Conservation (phyloP, 2,888 invertebrate species). For the Liposcelis brunnea region DNA sequence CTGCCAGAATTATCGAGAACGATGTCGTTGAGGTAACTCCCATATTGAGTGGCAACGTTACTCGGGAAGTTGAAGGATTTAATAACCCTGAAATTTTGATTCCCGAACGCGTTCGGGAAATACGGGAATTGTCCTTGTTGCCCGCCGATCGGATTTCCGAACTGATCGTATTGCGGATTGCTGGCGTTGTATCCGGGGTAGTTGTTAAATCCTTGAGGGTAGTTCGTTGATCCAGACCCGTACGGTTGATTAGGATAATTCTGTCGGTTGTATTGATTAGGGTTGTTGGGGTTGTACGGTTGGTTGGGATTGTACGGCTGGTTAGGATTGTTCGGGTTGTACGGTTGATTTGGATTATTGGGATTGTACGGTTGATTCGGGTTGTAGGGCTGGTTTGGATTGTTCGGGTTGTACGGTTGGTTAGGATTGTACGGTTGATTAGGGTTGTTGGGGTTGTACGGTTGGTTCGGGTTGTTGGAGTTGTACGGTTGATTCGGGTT, state of each 20-base stretch:
- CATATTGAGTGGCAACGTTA: conserved; percentile 36
- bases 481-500: background rate
- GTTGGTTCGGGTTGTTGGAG: background rate
- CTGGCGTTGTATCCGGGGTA: conserved; percentile 2
- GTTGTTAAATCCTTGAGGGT: background rate
- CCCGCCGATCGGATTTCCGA: background rate
- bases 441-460: background rate
- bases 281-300: conserved; percentile 4
- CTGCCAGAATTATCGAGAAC: conserved; percentile 49
- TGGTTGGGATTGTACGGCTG: background rate
- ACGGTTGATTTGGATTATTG: background rate
- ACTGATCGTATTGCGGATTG: conserved; percentile 1
- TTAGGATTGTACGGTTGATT: background rate
- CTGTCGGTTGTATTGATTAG: background rate
- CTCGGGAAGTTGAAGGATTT: conserved; percentile 43
- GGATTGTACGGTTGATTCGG: background rate
- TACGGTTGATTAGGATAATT: background rate
- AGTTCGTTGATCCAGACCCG: background rate
- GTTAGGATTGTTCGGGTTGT: background rate
- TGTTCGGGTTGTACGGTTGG: background rate
- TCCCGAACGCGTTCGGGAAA: conserved; percentile 16
- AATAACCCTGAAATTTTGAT: conserved; percentile 30
- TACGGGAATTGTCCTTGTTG: background rate
- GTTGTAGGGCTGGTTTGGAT: background rate
- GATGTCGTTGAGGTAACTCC: conserved; percentile 50